Percentiles rank a stretch among this genome's conserved stretches.
Evolutionary conservation across 2,113 vertebrate species (phyloP).

Genomic region (Neofelis nebulosa): DNA sequence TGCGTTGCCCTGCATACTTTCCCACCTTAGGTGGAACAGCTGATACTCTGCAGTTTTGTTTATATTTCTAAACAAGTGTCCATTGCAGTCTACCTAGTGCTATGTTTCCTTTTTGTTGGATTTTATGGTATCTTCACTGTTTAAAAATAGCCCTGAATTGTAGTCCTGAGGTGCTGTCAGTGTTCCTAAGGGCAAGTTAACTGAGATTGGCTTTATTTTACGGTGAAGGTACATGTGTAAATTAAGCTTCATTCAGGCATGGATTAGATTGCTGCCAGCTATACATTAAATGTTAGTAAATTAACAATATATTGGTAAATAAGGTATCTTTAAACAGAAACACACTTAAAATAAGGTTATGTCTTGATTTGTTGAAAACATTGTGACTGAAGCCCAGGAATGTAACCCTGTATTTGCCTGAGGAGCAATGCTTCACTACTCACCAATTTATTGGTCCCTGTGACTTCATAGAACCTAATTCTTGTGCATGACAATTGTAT

Average conservation of each 20-base stretch:
- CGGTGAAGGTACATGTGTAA: not conserved
- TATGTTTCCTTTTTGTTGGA: not conserved
- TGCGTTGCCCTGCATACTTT: fast-evolving
- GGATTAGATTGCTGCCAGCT: not conserved
- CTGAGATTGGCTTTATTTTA: not conserved
- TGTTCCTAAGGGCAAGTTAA: not conserved
- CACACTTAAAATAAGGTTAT: not conserved
- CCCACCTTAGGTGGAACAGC: not conserved
- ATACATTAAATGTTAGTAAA: not conserved
- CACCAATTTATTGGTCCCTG: not conserved
- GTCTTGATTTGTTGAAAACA: not conserved
- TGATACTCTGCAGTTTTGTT: not conserved
- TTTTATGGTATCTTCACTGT: not conserved
- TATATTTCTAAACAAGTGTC: not conserved
- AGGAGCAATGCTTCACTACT: not conserved
- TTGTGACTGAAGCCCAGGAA: not conserved
- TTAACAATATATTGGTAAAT: not conserved
- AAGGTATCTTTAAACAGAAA: not conserved
- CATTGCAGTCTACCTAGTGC: not conserved
- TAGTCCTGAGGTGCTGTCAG: not conserved
- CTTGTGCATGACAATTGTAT: too few species aligned
- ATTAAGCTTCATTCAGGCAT: not conserved
- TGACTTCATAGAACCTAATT: not conserved
- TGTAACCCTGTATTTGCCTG: not conserved
- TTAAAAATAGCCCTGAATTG: not conserved